Percentiles rank a stretch among this genome's conserved stretches.
phyloP scores from a whole-genome alignment of 2,888 invertebrate species.

The Stenurella melanura region DNA sequence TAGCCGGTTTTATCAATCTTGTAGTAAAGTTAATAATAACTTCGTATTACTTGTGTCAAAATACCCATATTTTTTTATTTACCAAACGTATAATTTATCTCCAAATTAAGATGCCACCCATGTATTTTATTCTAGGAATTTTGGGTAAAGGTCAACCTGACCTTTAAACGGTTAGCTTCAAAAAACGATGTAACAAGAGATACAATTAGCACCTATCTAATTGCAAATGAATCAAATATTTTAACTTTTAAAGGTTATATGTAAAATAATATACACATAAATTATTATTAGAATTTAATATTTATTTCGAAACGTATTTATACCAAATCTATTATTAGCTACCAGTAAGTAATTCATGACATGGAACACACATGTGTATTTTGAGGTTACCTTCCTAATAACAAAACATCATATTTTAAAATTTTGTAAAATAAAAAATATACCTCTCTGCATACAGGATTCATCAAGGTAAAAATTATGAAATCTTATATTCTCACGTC shows the following conservation, averaged over 20 bases:
- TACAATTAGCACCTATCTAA: slow-evolving; percentile 7
- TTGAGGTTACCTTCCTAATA: too few species aligned
- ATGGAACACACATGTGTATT: too few species aligned
- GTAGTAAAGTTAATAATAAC: too few species aligned
- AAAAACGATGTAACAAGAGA: slow-evolving; percentile 18
- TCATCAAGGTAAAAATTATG: too few species aligned
- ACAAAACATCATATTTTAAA: too few species aligned
- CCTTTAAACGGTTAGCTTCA: background rate
- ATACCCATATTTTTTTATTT: background rate
- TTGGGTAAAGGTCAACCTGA: slow-evolving; percentile 14
- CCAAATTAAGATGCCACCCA: background rate
- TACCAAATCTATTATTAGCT: background rate
- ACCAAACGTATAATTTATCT: background rate
- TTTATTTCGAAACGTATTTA: background rate
- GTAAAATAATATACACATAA: slow-evolving; percentile 7
- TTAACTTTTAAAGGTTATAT: slow-evolving; percentile 5
- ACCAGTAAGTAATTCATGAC: too few species aligned
- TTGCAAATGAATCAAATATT: background rate
- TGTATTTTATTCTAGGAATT: background rate
- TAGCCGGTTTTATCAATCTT: too few species aligned
- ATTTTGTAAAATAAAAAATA: too few species aligned
- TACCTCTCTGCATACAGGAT: too few species aligned
- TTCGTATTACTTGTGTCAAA: too few species aligned
- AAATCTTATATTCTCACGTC: too few species aligned
- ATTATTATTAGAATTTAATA: background rate